These are phyloP conservation scores for Epizoanthus scotinus DNA, from an alignment of 92 coral and sea anemone genomes.

Conservation along the genomic window DNA sequence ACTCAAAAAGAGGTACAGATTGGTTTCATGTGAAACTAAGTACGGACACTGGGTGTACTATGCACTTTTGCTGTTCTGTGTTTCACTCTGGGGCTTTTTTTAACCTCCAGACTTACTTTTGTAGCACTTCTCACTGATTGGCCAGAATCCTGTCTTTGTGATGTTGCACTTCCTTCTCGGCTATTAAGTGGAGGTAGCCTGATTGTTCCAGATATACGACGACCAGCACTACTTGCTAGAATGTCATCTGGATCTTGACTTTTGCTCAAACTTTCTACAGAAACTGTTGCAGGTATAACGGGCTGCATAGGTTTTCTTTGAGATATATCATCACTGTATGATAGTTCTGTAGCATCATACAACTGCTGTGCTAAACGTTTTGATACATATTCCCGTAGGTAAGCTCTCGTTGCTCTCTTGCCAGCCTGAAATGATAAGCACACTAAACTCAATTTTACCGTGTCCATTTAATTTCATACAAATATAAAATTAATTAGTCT, in stretches of 20 bases:
- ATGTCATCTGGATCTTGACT: neutral
- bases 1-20: too few species aligned
- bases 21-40: neutral
- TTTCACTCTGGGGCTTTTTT: constrained; percentile 45
- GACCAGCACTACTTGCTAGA: constrained; percentile 1
- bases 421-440: constrained; percentile 69
- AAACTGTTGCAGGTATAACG: constrained; percentile 1
- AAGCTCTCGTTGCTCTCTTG: constrained; percentile 94
- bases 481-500: neutral
- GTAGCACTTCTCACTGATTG: constrained; percentile 77
- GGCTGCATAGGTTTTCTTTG: constrained; percentile 5
- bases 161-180: neutral
- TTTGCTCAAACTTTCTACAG: constrained; percentile 21
- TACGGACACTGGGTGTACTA: constrained; percentile 27
- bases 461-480: neutral
- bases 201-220: constrained; percentile 34
- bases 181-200: constrained; percentile 57
- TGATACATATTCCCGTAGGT: constrained; percentile 73
- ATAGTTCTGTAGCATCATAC: constrained; percentile 29
- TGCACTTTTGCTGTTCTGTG: constrained; percentile 44
- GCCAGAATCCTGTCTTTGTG: constrained; percentile 65
- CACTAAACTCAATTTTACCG: neutral
- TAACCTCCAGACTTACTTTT: constrained; percentile 80
- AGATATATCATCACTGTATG: neutral
- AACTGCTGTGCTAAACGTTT: constrained; percentile 40